Conservation (phyloP, 2,888 invertebrate species). For the Gryllus longicercus region DNA sequence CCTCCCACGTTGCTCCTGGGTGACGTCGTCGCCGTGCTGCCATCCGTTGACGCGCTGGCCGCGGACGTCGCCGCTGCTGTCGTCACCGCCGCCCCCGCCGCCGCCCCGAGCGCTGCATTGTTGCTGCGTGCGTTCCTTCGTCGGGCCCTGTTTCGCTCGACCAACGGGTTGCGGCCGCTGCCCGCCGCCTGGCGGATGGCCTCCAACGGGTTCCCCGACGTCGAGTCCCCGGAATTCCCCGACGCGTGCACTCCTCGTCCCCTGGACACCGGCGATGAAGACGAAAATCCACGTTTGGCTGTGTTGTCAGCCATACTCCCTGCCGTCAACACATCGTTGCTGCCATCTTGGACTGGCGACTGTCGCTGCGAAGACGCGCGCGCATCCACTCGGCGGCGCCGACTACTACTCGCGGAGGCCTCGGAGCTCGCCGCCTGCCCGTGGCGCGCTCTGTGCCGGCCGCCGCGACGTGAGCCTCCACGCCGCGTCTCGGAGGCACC, state of each 20-base stretch:
- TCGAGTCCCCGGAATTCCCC: background rate
- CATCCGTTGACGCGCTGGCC: background rate
- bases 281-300: slow-evolving; percentile 24
- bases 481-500: slow-evolving; percentile 23
- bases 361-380: slow-evolving; percentile 45
- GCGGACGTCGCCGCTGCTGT: slow-evolving; percentile 32
- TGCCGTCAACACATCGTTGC: slow-evolving; percentile 48
- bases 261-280: slow-evolving; percentile 32
- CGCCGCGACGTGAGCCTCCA: slow-evolving; percentile 32
- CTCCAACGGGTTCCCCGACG: background rate
- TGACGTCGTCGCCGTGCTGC: slow-evolving; percentile 3
- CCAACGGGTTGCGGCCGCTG: slow-evolving; percentile 43
- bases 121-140: slow-evolving; percentile 21
- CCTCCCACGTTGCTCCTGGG: background rate
- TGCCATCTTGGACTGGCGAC: slow-evolving; percentile 59
- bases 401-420: slow-evolving; percentile 23
- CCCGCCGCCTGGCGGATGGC: slow-evolving; percentile 24
- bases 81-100: slow-evolving; percentile 52
- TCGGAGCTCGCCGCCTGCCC: background rate
- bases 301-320: slow-evolving; percentile 42
- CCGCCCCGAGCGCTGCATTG: slow-evolving; percentile 25
- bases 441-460: slow-evolving; percentile 28
- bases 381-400: slow-evolving; percentile 39
- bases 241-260: slow-evolving; percentile 35
- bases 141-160: slow-evolving; percentile 38